Conservation (phyloP, 2,888 invertebrate species). For the Hypselothyrea guttata region DNA sequence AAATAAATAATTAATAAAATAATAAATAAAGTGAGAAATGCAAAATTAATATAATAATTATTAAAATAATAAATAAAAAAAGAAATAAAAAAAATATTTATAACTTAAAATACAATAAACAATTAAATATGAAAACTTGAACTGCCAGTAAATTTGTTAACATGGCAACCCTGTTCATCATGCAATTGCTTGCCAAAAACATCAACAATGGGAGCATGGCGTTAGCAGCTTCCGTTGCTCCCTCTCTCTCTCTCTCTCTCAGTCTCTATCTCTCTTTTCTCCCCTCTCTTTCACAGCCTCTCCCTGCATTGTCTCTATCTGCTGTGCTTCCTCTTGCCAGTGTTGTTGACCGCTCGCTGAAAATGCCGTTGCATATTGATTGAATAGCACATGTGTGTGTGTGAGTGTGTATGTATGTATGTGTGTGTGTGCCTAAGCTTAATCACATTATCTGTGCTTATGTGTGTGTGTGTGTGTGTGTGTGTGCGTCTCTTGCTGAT, state of each 20-base stretch:
- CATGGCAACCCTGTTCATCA: no score
- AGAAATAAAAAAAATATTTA: no score
- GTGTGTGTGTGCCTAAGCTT: slow-evolving; percentile 5
- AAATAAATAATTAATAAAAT: no score
- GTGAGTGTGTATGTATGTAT: slow-evolving; percentile 6
- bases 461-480: slow-evolving; percentile 22
- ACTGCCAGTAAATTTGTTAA: no score
- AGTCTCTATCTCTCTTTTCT: no score
- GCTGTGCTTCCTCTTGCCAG: slow-evolving; percentile 60
- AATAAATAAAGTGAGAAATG: no score
- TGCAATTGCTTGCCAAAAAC: no score
- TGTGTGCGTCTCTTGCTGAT: slow-evolving; percentile 39
- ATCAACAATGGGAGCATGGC: no score
- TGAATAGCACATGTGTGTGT: slow-evolving; percentile 53
- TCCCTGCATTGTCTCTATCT: slow-evolving; percentile 15
- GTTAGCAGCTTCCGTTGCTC: slow-evolving; percentile 33
- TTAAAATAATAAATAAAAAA: no score
- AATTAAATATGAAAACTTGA: no score
- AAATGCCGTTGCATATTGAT: slow-evolving; percentile 72
- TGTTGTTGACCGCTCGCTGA: slow-evolving; percentile 71
- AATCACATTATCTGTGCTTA: background rate
- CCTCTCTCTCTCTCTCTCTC: slow-evolving; percentile 3
- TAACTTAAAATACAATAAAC: no score
- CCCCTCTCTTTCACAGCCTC: slow-evolving; percentile 5
- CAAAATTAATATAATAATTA: no score